A percentile compares a stretch with the other conserved stretches of the same genome.
phyloP scores from a whole-genome alignment of 2,113 vertebrate genomes.

The Oryzias melastigma region DNA sequence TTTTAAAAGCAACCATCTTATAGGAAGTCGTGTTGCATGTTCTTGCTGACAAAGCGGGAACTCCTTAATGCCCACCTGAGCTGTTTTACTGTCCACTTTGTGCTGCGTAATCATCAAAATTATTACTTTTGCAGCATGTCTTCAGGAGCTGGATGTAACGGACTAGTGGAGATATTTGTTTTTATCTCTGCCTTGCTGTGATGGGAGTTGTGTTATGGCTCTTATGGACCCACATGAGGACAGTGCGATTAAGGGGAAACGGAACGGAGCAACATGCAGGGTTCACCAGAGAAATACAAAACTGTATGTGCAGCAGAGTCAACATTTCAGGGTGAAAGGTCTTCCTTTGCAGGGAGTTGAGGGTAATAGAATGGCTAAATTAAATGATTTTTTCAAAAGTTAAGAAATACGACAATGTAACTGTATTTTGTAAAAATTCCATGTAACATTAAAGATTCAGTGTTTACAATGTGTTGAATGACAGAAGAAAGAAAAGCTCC shows the following conservation, averaged over 20 bases:
- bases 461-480: no score
- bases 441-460: no score
- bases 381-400: background rate
- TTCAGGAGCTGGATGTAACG: conserved; percentile 21
- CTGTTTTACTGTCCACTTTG: conserved; percentile 6
- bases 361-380: no score
- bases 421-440: no score
- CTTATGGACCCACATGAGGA: conserved; percentile 22
- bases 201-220: conserved; percentile 37
- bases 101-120: conserved; percentile 28
- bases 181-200: conserved; percentile 33
- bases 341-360: no score
- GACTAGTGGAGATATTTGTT: conserved; percentile 24
- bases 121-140: conserved; percentile 25
- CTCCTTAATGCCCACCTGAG: conserved; percentile 16
- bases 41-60: conserved; percentile 8
- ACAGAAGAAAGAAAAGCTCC: no score
- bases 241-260: conserved; percentile 9
- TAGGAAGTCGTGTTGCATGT: conserved; percentile 1
- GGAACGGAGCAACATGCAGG: conserved; percentile 9
- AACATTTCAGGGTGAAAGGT: background rate
- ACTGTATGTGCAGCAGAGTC: background rate
- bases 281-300: conserved; percentile 8
- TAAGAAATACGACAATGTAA: background rate
- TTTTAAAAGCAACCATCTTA: conserved; percentile 13